phyloP scores from a whole-genome alignment of 1,140 invertebrate genomes.

The Ceratoteleas bidentatus region DNA sequence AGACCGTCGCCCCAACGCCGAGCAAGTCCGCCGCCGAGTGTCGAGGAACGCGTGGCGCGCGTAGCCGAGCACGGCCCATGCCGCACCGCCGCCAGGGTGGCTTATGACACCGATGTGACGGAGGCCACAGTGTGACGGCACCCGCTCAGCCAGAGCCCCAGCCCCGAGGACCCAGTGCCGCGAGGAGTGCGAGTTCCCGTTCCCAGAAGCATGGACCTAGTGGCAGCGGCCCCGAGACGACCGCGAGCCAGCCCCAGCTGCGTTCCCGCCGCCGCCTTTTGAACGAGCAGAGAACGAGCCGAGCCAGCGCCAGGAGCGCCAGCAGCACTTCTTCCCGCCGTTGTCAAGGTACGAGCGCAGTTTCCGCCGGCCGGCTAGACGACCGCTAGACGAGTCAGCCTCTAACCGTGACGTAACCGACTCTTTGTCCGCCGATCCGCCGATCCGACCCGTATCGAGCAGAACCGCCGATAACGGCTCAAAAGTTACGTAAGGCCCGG shows the following conservation, averaged over 20 bases:
- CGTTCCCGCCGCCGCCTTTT: neutral
- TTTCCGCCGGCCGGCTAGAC: conserved; percentile 72
- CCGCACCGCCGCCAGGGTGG: conserved; percentile 24
- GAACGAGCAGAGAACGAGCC: too few species aligned
- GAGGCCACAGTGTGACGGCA: too few species aligned
- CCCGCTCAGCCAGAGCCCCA: too few species aligned
- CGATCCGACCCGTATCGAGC: too few species aligned
- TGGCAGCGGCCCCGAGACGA: conserved; percentile 57
- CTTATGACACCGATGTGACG: conserved; percentile 59
- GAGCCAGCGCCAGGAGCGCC: neutral
- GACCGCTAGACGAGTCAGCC: conserved; percentile 79
- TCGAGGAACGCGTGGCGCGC: conserved; percentile 31
- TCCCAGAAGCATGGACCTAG: conserved; percentile 71
- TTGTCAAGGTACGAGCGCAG: conserved; percentile 32
- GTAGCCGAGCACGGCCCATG: conserved; percentile 26
- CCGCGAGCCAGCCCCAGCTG: conserved; percentile 39
- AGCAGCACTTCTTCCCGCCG: conserved; percentile 12
- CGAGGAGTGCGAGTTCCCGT: neutral
- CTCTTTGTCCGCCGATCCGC: too few species aligned
- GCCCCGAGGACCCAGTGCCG: conserved; percentile 3
- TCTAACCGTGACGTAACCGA: too few species aligned
- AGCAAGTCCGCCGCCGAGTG: conserved; percentile 19
- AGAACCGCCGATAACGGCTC: too few species aligned
- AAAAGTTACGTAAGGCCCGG: too few species aligned
- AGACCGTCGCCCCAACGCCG: conserved; percentile 21